Evolutionary conservation across 2,113 vertebrate species (phyloP), one percentile per base, ranked within the genome.

Genomic region (Mustela nigripes): DNA sequence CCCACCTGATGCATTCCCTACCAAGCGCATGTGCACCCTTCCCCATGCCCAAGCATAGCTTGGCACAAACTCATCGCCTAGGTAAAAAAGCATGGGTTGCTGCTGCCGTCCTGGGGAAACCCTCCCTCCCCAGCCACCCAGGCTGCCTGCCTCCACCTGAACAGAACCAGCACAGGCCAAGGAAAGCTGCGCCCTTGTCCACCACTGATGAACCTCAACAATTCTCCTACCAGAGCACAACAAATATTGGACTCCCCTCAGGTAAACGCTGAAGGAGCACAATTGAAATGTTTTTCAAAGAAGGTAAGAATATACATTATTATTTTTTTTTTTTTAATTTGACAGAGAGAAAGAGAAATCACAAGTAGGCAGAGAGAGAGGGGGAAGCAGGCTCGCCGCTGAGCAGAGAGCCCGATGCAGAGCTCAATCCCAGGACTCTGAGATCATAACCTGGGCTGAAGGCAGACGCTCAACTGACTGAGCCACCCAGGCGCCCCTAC

Each of bases 1-100:
- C 58, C 36, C 8, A 67, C 4, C 33, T 1, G 1, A 36, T 15
- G 2, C 2, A 5, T 31, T n/a, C 39, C 31, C 53, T 31, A 36
- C 71, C 16, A 33, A 56, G 10, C 6, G 3, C 6, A 21, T 4
- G 2, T 12, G 12, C 1, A 15, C 11, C 24, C 11, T n/a, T 26
- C 56, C 53, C 60, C 78, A 28, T 0, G 0, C 1, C 26, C 50
- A 26, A 33, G 28, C 14, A 8, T 28, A 39, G 31, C 50, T 48
- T 12, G 63, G 62, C 53, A 36, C 22, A 22, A 42, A 89, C 42
- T 42, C 1, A 1, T 7, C 1, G 0, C 8, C 21, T 15, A 5
- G 45, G 39, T 39, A 53, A 31, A 73, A 71, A 71, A 63, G 14
- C 1, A 1, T 36, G 48, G 11, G 33, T 58, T 28, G 11, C 42